Conservation (phyloP, 2,113 vertebrate species). For the Psephotus haematonotus region DNA sequence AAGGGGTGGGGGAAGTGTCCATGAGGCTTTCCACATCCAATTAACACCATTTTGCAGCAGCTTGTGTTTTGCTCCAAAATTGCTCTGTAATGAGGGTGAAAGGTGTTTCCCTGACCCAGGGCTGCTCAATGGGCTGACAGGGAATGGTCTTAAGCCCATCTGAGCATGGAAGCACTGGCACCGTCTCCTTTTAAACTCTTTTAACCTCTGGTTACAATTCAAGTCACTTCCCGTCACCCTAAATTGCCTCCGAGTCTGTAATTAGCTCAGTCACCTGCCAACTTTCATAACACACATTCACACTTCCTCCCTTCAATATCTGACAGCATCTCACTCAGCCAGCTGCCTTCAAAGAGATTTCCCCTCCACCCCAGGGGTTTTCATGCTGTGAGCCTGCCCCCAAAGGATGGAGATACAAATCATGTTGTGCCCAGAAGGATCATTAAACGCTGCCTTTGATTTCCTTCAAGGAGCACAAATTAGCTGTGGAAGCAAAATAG, state of each 20-base stretch:
- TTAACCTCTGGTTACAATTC: neutral
- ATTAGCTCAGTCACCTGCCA: constrained; percentile 53
- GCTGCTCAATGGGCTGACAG: neutral
- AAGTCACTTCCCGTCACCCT: constrained; percentile 1
- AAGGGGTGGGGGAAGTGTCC: neutral
- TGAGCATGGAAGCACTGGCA: accelerated
- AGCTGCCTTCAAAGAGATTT: neutral
- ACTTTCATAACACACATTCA: neutral
- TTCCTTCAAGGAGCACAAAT: neutral
- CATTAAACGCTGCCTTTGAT: neutral
- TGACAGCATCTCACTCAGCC: neutral
- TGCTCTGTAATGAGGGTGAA: accelerated
- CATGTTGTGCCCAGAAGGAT: neutral
- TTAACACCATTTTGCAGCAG: neutral
- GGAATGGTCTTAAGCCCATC: neutral
- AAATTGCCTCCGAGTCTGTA: neutral
- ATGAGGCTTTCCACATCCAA: neutral
- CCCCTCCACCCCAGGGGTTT: neutral
- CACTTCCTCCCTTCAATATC: neutral
- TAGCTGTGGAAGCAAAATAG: neutral
- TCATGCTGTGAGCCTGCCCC: neutral
- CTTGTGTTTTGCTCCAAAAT: neutral
- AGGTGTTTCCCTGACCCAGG: neutral
- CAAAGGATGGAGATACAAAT: neutral
- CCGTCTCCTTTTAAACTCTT: neutral